Percentiles rank a stretch among this genome's conserved stretches.
phyloP scores from a whole-genome alignment of 2,888 invertebrate genomes.

The Tetragonula carbonaria region DNA sequence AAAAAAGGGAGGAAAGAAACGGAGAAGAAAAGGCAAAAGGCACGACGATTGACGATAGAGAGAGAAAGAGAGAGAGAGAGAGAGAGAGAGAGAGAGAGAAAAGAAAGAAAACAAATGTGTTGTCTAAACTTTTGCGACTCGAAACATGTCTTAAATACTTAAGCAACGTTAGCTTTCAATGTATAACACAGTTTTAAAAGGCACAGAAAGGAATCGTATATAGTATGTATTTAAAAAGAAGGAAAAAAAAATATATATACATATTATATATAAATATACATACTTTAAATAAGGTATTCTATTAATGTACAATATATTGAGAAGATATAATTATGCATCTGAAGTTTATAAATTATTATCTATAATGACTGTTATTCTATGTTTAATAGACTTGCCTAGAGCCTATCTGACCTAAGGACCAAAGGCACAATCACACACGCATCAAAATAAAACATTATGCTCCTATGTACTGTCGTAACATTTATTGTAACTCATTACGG shows the following conservation, averaged over 20 bases:
- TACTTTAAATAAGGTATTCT: conserved; percentile 77
- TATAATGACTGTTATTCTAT: conserved; percentile 80
- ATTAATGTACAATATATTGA: conserved; percentile 82
- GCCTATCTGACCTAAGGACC: conserved; percentile 83
- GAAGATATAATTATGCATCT: conserved; percentile 79
- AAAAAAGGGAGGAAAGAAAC: not conserved
- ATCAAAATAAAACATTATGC: conserved; percentile 80
- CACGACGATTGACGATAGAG: conserved; percentile 42
- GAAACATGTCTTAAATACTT: conserved; percentile 72
- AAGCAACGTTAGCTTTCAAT: conserved; percentile 79
- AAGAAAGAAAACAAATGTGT: conserved; percentile 45
- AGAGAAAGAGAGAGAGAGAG: too few relatives aligned
- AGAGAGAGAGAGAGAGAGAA: too few relatives aligned
- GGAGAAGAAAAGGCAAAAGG: conserved; percentile 45
- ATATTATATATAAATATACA: conserved; percentile 63
- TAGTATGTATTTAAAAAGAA: conserved; percentile 71
- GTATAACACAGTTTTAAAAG: conserved; percentile 73
- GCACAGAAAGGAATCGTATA: conserved; percentile 71
- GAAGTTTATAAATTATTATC: conserved; percentile 83
- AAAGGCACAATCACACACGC: conserved; percentile 83
- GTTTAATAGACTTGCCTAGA: conserved; percentile 83
- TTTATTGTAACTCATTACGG: conserved; percentile 73
- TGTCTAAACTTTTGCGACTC: conserved; percentile 65
- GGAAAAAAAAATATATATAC: conserved; percentile 54
- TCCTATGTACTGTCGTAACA: conserved; percentile 77